Evolutionary conservation across 92 coral and sea anemone species (phyloP), one percentile per base, ranked within the genome.

Genomic region (Epizoanthus stellaris): DNA sequence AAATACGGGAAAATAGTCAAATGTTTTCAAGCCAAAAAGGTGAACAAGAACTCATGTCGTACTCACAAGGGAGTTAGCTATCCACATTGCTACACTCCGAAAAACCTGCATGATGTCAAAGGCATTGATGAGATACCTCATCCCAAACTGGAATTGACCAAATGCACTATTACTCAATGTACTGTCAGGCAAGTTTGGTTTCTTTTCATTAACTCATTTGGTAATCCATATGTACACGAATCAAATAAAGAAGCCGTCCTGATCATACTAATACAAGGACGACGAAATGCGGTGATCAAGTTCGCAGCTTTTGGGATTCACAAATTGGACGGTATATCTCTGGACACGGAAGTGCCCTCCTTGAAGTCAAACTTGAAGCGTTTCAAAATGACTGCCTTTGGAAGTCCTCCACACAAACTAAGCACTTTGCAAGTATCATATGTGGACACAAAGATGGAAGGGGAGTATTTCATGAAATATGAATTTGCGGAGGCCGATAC

Each of bases 181-280:
- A 97, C 98, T 2, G 95, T 97, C 5, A 87, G 98, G 45, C 94
- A 91, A 40, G 99, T 97, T 6, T 97, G 99, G 99, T 97, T 97
- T 54, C 69, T 97, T 39, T 93, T 97, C 77, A 89, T 92, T 43
- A 80, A 86, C 70, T 88, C 93, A 2, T 88, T 86, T 70, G 98
- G 93, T 0, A 64, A 90, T 36, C 93, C 98, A 8, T 87, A 92
- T 73, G 72, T 93, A 3, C 76, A 70, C 25, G 89, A 90, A 36
- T 89, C 91, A 12, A 94, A 92, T 75, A 81, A 88, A 13, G 81
- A 91, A 15, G 93, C 94, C 0, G 87, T 93, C 42, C 84, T 90
- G 65, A 91, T 97, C 49, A 79, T 86, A 21, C 82, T 92, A n/a
- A 87, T 94, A 70, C 64, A 89, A 54, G 98, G 98, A 21, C 61